Evolutionary conservation across 1,140 invertebrate genomes (phyloP), one percentile per base, ranked within the genome.

Genomic region (Triops longicaudatus): DNA sequence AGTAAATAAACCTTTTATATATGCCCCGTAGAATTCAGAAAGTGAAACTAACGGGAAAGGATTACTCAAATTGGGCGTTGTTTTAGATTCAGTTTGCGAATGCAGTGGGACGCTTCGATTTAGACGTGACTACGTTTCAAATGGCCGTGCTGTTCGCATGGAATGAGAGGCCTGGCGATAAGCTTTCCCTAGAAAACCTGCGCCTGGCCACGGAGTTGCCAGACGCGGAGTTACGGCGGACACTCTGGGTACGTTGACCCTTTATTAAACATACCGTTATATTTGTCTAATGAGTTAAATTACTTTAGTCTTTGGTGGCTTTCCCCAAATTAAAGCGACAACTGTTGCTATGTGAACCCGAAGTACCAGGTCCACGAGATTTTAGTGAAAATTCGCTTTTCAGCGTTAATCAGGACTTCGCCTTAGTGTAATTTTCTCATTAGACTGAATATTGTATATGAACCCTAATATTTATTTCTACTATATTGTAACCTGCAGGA

Each of bases 111-210:
- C 91, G 93, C 81, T 99, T 96, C 86, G 98, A 99, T 86, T 86
- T 99, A 78, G 98, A 99, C 84, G 96, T 99, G 2, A 99, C 98
- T 9, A 98, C 97, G 28, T 98, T 99, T 85, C 98, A 99, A 91
- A 98, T 99, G 96, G 96, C 96, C 76, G 96, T 99, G n/a, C 86
- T 99, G 26, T 99, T 98, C 86, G 95, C 95, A 10, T 99, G 97
- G 97, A 99, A 99, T 88, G 95, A 98, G 83, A 87, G 97, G 81
- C 92, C 93, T 37, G 83, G 90, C 78, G 97, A 98, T 80, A 93
- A 91, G 85, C 92, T 99, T 43, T 92, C 93, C 4, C 97, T 98
- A 82, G 97, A 99, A 86, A 97, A 97, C 87, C 87, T 99, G 73
- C 89, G 93, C 82, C 85, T 99, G 80, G 97, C 98, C 4, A 99